A percentile compares a stretch with the other conserved stretches of the same genome.
phyloP scores from a whole-genome alignment of 2,797 vertebrate species.

The Cichlasoma orientale region DNA sequence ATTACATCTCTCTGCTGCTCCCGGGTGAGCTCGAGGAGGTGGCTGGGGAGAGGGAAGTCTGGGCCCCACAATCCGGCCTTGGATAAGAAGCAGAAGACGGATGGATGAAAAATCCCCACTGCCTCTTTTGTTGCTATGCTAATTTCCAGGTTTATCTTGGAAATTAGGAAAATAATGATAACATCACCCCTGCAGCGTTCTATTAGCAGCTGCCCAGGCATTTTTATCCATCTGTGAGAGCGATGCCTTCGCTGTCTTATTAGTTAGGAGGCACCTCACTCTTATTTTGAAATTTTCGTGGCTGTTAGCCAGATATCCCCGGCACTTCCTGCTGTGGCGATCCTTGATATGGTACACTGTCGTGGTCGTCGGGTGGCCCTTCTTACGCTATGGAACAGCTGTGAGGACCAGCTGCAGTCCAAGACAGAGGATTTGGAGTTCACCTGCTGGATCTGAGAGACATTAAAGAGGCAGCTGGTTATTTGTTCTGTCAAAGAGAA shows the following conservation, averaged over 20 bases:
- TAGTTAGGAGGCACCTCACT: not conserved
- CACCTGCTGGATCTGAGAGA: too few species aligned
- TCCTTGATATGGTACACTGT: not conserved
- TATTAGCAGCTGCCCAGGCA: not conserved
- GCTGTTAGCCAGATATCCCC: not conserved
- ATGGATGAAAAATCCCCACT: not conserved
- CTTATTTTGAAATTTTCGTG: fast-evolving
- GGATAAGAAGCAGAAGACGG: not conserved
- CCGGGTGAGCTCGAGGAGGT: not conserved
- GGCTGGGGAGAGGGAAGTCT: fast-evolving
- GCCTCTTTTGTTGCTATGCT: not conserved
- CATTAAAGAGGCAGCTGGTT: too few species aligned
- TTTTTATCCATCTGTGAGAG: not conserved
- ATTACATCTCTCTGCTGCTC: not conserved
- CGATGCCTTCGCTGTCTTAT: not conserved
- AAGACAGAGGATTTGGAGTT: not conserved
- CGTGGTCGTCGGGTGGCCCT: too few species aligned
- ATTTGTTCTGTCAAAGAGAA: not conserved
- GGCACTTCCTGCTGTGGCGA: not conserved
- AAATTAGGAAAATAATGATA: not conserved
- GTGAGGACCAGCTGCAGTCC: not conserved
- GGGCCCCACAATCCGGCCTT: too few species aligned
- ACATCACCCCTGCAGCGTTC: not conserved
- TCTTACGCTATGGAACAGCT: not conserved
- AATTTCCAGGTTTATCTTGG: not conserved